Conservation (phyloP, 1,140 invertebrate species). For the Hydropsyche tenuis region DNA sequence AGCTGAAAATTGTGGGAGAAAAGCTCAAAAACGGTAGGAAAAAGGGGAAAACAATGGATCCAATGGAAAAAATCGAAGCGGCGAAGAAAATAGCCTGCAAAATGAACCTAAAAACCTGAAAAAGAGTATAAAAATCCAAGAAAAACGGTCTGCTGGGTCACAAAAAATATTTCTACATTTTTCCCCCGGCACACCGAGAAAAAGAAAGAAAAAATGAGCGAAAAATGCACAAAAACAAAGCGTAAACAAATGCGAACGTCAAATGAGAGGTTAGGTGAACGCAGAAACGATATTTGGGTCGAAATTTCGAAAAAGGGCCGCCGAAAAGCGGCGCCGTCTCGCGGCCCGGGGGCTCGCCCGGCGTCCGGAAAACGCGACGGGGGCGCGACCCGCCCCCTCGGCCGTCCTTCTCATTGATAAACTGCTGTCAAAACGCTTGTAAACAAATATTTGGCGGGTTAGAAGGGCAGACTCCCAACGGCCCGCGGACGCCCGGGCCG, state of each 20-base stretch:
- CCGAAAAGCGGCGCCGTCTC: constrained; percentile 48
- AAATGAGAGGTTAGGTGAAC: constrained; percentile 40
- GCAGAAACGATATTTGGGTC: constrained; percentile 62
- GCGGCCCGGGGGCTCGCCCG: neutral
- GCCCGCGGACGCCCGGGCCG: neutral
- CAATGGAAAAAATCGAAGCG: too few relatives aligned
- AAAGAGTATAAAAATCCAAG: constrained; percentile 5
- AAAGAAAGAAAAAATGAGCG: constrained; percentile 2
- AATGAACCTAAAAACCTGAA: neutral
- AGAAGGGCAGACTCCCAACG: neutral
- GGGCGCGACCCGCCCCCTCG: neutral
- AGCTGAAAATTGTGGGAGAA: too few relatives aligned
- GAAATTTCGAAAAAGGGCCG: constrained; percentile 79
- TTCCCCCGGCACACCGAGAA: too few relatives aligned
- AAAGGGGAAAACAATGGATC: too few relatives aligned
- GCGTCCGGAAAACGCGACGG: neutral
- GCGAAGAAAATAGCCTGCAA: too few relatives aligned
- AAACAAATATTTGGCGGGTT: constrained; percentile 65
- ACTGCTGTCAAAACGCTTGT: constrained; percentile 62
- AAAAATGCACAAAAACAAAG: constrained; percentile 24
- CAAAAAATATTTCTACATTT: too few relatives aligned
- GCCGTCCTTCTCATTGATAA: constrained; percentile 64
- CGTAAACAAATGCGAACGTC: constrained; percentile 29
- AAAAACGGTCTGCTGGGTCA: too few relatives aligned
- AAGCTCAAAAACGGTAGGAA: too few relatives aligned